A percentile compares a stretch with the other conserved stretches of the same genome.
Conservation (phyloP, 2,888 invertebrate species). For the Dryobota labecula region DNA sequence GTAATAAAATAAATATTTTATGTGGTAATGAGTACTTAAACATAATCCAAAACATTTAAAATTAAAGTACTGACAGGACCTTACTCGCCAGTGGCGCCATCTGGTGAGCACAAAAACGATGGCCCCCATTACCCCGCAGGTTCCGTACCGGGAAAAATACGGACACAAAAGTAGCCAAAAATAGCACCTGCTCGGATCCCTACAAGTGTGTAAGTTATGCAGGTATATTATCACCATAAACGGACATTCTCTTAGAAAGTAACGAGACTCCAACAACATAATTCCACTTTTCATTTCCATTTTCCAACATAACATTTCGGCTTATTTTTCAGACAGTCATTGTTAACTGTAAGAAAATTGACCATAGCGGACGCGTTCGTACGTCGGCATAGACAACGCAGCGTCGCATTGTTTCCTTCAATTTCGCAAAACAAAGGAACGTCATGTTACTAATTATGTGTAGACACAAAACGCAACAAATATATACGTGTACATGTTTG, state of each 20-base stretch:
- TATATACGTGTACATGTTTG: constrained; percentile 10
- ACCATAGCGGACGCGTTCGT: constrained; percentile 55
- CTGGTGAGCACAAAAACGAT: too few relatives aligned
- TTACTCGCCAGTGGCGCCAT: too few relatives aligned
- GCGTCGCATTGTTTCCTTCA: constrained; percentile 49
- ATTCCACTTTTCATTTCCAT: not conserved
- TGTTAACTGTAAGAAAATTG: constrained; percentile 46
- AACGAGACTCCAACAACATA: not conserved
- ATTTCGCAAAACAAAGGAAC: constrained; percentile 58
- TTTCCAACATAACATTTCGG: constrained; percentile 26
- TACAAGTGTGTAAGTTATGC: too few relatives aligned
- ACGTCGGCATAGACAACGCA: constrained; percentile 46
- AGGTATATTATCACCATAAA: too few relatives aligned
- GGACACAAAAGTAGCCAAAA: too few relatives aligned
- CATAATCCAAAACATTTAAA: too few relatives aligned
- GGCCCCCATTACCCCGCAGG: too few relatives aligned
- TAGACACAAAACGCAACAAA: constrained; percentile 54
- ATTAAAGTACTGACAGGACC: too few relatives aligned
- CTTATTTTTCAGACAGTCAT: constrained; percentile 40
- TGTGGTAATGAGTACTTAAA: too few relatives aligned
- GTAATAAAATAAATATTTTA: too few relatives aligned
- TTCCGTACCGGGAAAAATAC: too few relatives aligned
- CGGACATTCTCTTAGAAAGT: not conserved
- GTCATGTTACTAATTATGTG: constrained; percentile 64
- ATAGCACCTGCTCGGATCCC: too few relatives aligned